Evolutionary conservation across 2,888 invertebrate genomes (phyloP).

Genomic region (Iselma pallidipennis): DNA sequence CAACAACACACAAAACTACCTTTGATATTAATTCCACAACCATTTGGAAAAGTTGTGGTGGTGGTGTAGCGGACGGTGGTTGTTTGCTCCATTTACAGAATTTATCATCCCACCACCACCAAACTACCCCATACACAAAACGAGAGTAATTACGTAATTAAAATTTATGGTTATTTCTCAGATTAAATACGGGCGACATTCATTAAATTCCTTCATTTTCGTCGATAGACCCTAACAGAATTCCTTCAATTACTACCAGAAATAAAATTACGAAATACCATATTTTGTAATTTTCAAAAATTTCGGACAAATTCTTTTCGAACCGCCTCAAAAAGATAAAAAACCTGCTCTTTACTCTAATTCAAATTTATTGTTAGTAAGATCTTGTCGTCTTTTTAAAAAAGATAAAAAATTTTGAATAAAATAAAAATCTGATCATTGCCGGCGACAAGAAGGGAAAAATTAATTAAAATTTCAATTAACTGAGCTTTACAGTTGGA

Average conservation of each 20-base stretch:
- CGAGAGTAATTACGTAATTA: constrained; percentile 1
- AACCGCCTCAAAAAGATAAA: no score
- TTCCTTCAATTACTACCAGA: not conserved
- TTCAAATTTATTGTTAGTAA: no score
- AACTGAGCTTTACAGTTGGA: no score
- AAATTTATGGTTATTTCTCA: constrained; percentile 2
- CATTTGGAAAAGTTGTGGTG: not conserved
- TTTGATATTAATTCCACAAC: not conserved
- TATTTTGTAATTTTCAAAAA: no score
- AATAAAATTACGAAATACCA: no score
- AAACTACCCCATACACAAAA: not conserved
- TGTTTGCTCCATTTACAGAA: not conserved
- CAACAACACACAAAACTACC: not conserved
- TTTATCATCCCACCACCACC: not conserved
- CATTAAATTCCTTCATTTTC: not conserved
- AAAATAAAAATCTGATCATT: no score
- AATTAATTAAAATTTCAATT: no score
- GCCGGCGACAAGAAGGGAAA: no score
- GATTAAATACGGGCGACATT: constrained; percentile 1
- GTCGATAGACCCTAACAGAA: not conserved
- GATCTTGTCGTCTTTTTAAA: no score
- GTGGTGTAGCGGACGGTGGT: not conserved
- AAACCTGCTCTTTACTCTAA: no score
- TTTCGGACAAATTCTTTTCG: no score
- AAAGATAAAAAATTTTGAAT: no score